These are phyloP conservation scores for Gallinago nigripennis DNA, from an alignment of 2,797 vertebrate species.

Conservation along the genomic window DNA sequence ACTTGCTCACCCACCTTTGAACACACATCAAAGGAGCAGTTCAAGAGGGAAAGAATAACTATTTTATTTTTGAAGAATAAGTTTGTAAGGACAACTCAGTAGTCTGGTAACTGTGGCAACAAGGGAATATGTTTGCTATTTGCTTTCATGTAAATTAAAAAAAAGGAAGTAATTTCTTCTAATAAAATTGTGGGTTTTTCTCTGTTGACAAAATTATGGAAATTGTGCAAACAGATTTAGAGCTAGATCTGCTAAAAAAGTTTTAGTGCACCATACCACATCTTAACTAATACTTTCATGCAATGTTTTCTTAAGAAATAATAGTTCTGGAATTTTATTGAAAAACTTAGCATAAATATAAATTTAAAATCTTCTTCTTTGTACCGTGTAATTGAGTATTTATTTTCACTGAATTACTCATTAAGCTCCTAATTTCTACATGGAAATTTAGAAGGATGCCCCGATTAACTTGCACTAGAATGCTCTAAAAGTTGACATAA, in stretches of 20 bases:
- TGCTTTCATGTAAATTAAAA: constrained; percentile 42
- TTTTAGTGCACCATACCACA: not conserved
- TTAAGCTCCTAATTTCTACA: not conserved
- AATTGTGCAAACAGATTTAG: not conserved
- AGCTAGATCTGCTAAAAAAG: constrained; percentile 14
- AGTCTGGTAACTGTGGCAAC: constrained; percentile 58
- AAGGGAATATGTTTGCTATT: constrained; percentile 18
- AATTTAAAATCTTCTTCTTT: not conserved
- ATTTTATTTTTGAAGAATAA: constrained; percentile 18
- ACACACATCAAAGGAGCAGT: constrained; percentile 45
- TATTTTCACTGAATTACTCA: not conserved
- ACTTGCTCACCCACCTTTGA: constrained; percentile 53
- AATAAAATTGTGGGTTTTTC: not conserved
- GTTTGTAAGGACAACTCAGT: not conserved
- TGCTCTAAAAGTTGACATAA: not conserved
- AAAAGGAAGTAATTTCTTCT: not conserved
- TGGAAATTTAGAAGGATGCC: not conserved
- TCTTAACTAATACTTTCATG: not conserved
- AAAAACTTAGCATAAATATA: not conserved
- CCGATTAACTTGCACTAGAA: not conserved
- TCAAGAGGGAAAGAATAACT: constrained; percentile 26
- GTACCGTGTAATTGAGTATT: not conserved
- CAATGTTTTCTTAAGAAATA: not conserved
- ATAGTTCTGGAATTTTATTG: not conserved
- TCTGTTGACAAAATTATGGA: constrained; percentile 42